Evolutionary conservation across 2,113 vertebrate species (phyloP), one percentile per base, ranked within the genome.

Genomic region (Taurulus bubalis): DNA sequence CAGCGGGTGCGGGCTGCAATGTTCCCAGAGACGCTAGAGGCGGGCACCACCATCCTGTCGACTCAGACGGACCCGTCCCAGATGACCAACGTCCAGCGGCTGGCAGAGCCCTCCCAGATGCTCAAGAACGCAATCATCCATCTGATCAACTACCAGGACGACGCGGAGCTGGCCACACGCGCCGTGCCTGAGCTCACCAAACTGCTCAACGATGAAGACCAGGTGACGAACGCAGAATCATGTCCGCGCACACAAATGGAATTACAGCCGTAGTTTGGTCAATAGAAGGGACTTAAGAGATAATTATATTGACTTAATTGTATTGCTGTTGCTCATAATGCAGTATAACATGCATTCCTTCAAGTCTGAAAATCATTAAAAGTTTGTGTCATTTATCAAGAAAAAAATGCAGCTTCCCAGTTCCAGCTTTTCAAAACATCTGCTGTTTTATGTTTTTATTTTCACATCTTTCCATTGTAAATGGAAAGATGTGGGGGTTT

Each of bases 71-170:
- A 98, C 40, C 6, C 49, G 1, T 92, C 96, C 80, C 97, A 99
- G 93, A 94, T 97, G 92, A 99, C 97, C 81, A 99, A 99, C 3
- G 97, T 99, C 83, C 98, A 99, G 94, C 95, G 95, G 64, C 93
- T 99, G 92, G 97, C 98, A 0, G 98, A 99, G 85, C 98, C 98
- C 0, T 99, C 98, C 0, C 98, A 98, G 94, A 95, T 98, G 95
- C 96, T 99, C 24, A 99, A 99, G 86, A 95, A 94, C 0, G 97
- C 98, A 87, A 98, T 99, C 0, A 92, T 99, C 49, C 97, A 99
- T 73, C 96, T 99, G 78, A 99, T 99, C 93, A 99, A 99, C 95
- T 99, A 99, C 94, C 98, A 99, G 93, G 98, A 99, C 0, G 98
- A 99, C 0, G 98, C 98, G 0, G 98, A 99, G 90, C 94, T 99